Conservation (phyloP, 1,140 invertebrate genomes). For the Melitaea cinxia region DNA sequence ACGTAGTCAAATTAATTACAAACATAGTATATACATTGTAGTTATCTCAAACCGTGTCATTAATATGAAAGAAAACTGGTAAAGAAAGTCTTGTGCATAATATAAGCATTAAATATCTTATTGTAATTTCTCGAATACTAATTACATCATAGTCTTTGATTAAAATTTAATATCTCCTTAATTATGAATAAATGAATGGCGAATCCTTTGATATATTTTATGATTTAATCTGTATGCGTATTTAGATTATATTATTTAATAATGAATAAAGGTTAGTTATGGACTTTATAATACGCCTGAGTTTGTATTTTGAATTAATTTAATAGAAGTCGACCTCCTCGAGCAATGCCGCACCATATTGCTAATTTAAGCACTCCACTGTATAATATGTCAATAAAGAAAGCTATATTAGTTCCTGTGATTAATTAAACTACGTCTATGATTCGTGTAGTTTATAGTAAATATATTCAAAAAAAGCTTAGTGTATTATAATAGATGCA, state of each 20-base stretch:
- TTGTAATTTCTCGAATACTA: not conserved
- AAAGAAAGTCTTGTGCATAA: not conserved
- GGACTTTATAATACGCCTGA: conserved; percentile 5
- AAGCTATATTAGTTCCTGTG: conserved; percentile 36
- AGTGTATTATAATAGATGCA: too few species aligned
- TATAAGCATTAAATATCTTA: not conserved
- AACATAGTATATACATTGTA: not conserved
- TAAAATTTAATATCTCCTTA: not conserved
- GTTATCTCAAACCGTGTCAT: not conserved
- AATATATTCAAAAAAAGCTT: too few species aligned
- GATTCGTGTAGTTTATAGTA: not conserved
- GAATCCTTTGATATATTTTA: not conserved
- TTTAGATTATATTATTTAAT: too few species aligned
- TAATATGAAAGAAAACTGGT: not conserved
- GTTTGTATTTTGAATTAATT: conserved; percentile 30
- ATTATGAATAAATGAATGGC: not conserved
- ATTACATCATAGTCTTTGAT: not conserved
- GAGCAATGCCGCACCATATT: conserved; percentile 44
- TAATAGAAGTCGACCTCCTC: conserved; percentile 47
- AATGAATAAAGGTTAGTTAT: conserved; percentile 14
- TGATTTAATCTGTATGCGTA: too few species aligned
- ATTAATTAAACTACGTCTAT: not conserved
- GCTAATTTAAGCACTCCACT: conserved; percentile 45
- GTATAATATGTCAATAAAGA: conserved; percentile 43
- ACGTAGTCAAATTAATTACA: not conserved